Base-by-base conservation (phyloP, 2,888 invertebrate genomes). In the Thereva nobilitata region DNA sequence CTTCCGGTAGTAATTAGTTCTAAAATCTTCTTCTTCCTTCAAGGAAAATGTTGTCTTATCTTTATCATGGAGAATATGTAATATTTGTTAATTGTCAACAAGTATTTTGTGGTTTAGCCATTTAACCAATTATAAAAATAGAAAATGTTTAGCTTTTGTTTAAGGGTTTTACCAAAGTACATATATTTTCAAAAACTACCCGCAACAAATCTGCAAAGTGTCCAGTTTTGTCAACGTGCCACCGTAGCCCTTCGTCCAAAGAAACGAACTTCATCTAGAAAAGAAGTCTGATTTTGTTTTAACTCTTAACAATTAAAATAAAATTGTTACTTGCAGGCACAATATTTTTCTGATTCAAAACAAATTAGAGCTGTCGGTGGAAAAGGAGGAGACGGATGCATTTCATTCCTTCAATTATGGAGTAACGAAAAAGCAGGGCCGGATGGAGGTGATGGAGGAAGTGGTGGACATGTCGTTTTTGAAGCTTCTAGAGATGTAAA, bases 391-490 rank as follows among this genome's bases (percentile, higher is more conserved):
- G 88, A 97, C 82, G 99, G 99, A 0, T 88, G 89, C 72, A 87
- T 96, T 65, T 93, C 95, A 0, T 96, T 99, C 77, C 82, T 94
- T 5, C 88, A 89, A 69, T 82, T 89, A 6, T 93, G 88, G 86
- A 84, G 86, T 64, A 95, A 95, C 75, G 96, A 95, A 70, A 86
- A 85, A 67, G 98, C 94, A 0, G 97, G 97, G 0, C 97, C 97
- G 0, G 93, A 95, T 79, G 97, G 97, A 0, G 98, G 97, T 0
- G 95, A 98, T 79, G 99, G 98, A 0, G 99, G 99, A 0, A 87
- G 92, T 76, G 97, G 97, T 0, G 97, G 94, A 0, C 97, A 98
- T 82, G 90, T 98, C 1, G 86, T 97, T 65, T 91, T 97, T 71
- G 83, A 79, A 87, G 91, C 93, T 0, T 83, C 86, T 0, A 79